Base-by-base conservation (phyloP, 2,113 vertebrate species). In the Antennarius striatus region DNA sequence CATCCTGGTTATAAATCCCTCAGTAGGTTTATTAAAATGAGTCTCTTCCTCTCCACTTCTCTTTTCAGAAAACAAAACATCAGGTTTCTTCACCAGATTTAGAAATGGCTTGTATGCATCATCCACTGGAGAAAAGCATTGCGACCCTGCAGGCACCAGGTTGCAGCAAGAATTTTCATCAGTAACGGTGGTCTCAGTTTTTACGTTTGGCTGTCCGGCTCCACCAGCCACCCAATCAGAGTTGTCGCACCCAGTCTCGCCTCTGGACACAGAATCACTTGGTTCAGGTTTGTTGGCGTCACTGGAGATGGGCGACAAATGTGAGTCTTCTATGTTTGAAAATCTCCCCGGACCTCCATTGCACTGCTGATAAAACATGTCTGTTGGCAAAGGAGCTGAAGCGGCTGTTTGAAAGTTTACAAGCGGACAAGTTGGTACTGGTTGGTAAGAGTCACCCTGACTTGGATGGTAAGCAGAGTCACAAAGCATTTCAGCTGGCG, bases 41-140 rank as follows among this genome's bases (percentile, higher is more conserved):
- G 71, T 43, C 16, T 56, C 4, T 0, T 42, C 12, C 16, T 69
- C 65, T 8, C 1, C 10, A 3, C n/a, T n/a, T 22, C 3, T 51
- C 52, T 59, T 6, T 4, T 53, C 58, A 39, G 64, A 17, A 50
- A 36, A 16, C 32, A 52, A 48, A 51, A 47, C 6, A 36, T 49
- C 63, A 15, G 40, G 29, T 51, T 63, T 40, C 39, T 69, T 45
- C 22, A 67, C 45, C 4, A 79, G 52, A 49, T 10, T 75, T 11
- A 63, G 68, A 77, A 89, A 64, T 10, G 79, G n/a, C 29, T 88
- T 82, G 72, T 88, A 91, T 65, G 28, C 47, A 0, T 60, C 50
- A 3, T 73, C 73, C 28, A 80, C 53, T 40, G 17, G 14, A 40
- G 75, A 56, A 17, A 50, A 53, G 39, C 17, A 6, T 4, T 7